Evolutionary conservation across 2,888 invertebrate species (phyloP), one percentile per base, ranked within the genome.

Genomic region (Melangyna quadrimaculata): DNA sequence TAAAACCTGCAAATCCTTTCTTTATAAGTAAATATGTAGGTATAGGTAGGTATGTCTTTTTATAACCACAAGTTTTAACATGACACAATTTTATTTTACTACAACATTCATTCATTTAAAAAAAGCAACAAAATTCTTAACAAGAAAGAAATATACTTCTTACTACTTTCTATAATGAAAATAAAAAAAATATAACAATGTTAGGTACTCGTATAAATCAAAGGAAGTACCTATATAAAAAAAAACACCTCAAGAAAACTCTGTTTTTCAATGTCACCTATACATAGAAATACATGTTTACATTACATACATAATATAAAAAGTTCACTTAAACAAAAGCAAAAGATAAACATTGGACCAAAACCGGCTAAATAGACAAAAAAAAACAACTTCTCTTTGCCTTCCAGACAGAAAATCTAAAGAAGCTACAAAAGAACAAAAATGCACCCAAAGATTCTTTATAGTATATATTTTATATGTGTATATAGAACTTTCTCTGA

Each of bases 331-430:
- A 86, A 86, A 81, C 86, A 81, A 86, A 77, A 69, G 65, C 77
- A 86, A 81, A 81, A 78, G 80, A 80, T 81, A 86, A 86, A 86
- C 81, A 78, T 48, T 80, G 63, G 55, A 37, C 79, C 79, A 71
- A n/a, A 45, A 57, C 69, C 40, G 61, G 22, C 53, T 63, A 55
- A 51, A 59, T 22, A 10, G 12, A 32, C 17, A 29, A 12, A 61
- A 43, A 67, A 77, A 35, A 61, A 57, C 29, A 9, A 55, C 45
- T 35, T 22, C 10, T 69, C 43, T 65, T 12, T 35, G 51, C 35
- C 67, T 67, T 67, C 69, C 79, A 65, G 63, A 75, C 67, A 67
- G n/a, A 61, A 19, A 29, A 45, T 19, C 45, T 45, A 51, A 7
- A 65, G 8, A 45, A 59, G 19, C 69, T 69, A 45, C 63, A 80